These are phyloP conservation scores for Corythoichthys haematopterus DNA, from an alignment of 2,113 vertebrate genomes.

Conservation along the genomic window DNA sequence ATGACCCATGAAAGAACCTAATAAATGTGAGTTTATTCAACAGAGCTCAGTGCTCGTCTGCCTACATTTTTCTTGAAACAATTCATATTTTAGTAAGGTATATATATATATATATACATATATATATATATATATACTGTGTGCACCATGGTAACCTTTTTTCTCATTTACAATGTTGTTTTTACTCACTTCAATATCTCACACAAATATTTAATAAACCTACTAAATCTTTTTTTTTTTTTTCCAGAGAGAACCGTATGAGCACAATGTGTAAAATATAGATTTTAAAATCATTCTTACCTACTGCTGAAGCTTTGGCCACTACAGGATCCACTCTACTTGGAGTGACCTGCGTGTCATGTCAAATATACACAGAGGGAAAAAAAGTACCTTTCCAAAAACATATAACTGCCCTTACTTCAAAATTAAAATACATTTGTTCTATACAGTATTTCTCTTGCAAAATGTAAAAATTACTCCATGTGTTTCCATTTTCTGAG, in stretches of 20 bases:
- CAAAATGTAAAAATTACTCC: too few species aligned
- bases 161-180: neutral
- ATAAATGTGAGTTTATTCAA: neutral
- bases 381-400: neutral
- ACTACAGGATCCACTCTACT: constrained; percentile 18
- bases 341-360: too few species aligned
- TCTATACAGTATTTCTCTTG: too few species aligned
- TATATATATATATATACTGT: too few species aligned
- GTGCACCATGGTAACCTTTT: too few species aligned
- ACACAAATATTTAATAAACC: constrained; percentile 2
- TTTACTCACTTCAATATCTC: constrained; percentile 1
- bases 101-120: too few species aligned
- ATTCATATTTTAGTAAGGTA: constrained; percentile 12
- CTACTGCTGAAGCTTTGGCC: constrained; percentile 9
- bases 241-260: too few species aligned
- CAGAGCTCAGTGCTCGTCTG: neutral
- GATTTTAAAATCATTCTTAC: constrained; percentile 24
- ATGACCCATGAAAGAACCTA: neutral
- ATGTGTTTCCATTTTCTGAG: too few species aligned
- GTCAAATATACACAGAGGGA: too few species aligned
- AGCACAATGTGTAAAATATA: constrained; percentile 14
- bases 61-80: neutral
- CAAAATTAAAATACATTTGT: neutral
- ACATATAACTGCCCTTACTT: neutral
- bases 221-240: too few species aligned